These are phyloP conservation scores for Dicentrarchus labrax DNA, from an alignment of 2,113 vertebrate genomes.

Conservation along the genomic window DNA sequence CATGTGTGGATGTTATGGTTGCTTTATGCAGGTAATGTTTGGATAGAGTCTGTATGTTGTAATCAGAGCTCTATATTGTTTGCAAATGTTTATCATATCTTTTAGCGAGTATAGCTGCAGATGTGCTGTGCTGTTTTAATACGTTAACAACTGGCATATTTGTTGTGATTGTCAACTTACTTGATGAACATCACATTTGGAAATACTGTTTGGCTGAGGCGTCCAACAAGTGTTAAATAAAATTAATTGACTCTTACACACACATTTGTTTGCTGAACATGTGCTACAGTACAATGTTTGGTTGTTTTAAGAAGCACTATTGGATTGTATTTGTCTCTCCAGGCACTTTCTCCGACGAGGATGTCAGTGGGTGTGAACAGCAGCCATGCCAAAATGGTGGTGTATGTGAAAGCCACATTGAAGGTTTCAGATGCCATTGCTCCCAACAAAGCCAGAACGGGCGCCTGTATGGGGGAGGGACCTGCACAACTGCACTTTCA, in stretches of 20 bases:
- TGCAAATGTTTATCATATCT: background rate
- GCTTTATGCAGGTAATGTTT: slow-evolving; percentile 79
- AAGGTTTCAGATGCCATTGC: slow-evolving; percentile 89
- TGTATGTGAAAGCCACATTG: slow-evolving; percentile 85
- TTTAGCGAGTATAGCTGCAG: background rate
- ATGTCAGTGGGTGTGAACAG: slow-evolving; percentile 84
- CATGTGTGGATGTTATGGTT: slow-evolving; percentile 73
- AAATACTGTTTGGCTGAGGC: background rate
- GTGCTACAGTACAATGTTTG: background rate
- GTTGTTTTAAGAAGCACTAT: background rate
- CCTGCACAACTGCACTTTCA: slow-evolving; percentile 87
- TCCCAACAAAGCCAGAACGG: slow-evolving; percentile 79
- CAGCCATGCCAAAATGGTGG: slow-evolving; percentile 92
- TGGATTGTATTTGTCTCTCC: slow-evolving; percentile 15
- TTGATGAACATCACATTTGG: background rate
- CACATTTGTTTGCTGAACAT: background rate
- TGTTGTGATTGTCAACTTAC: background rate
- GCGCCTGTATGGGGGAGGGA: slow-evolving; percentile 87
- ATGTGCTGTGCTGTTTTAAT: background rate
- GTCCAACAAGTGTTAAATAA: background rate
- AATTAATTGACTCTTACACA: background rate
- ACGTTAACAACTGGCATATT: background rate
- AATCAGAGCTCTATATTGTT: background rate
- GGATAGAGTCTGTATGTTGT: background rate
- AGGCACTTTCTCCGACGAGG: slow-evolving; percentile 86